These are phyloP conservation scores for Cheilosia soror DNA, from an alignment of 2,888 invertebrate species.

Conservation along the genomic window DNA sequence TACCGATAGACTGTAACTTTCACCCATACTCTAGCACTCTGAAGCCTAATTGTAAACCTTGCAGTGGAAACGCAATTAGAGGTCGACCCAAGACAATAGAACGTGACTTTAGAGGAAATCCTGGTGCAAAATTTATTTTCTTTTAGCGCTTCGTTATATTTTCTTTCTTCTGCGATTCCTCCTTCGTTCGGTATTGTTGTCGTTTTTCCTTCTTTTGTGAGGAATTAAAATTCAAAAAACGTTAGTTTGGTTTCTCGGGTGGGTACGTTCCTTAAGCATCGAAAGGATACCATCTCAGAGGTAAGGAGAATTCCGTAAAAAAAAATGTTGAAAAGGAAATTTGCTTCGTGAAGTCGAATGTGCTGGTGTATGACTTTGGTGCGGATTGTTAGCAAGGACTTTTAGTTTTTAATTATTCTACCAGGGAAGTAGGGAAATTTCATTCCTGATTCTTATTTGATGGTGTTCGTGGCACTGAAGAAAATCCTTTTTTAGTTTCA, in stretches of 20 bases:
- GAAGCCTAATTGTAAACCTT: conserved; percentile 68
- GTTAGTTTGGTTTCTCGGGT: conserved; percentile 49
- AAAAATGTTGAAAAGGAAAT: conserved; percentile 30
- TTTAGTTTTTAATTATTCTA: conserved; percentile 65
- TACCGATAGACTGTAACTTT: conserved; percentile 10
- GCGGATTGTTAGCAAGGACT: conserved; percentile 47
- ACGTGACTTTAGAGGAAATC: conserved; percentile 74
- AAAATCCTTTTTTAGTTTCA: background rate
- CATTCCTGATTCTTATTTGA: too few species aligned
- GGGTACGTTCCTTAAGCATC: conserved; percentile 23
- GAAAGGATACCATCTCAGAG: conserved; percentile 20
- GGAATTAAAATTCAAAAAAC: conserved; percentile 67
- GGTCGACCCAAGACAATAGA: conserved; percentile 72
- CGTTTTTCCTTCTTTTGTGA: conserved; percentile 40
- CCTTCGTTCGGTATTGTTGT: conserved; percentile 39
- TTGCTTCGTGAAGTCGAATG: conserved; percentile 8
- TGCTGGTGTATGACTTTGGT: conserved; percentile 30
- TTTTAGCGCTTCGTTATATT: conserved; percentile 29
- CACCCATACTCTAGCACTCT: conserved; percentile 11
- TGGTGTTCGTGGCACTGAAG: background rate
- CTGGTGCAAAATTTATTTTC: conserved; percentile 62
- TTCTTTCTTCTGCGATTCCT: conserved; percentile 9
- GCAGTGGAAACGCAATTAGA: conserved; percentile 73
- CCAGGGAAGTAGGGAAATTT: background rate
- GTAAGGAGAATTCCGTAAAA: conserved; percentile 37